Percentiles rank a stretch among this genome's conserved stretches.
phyloP scores from a whole-genome alignment of 2,113 vertebrate species.

The Mionectes macconnelli region DNA sequence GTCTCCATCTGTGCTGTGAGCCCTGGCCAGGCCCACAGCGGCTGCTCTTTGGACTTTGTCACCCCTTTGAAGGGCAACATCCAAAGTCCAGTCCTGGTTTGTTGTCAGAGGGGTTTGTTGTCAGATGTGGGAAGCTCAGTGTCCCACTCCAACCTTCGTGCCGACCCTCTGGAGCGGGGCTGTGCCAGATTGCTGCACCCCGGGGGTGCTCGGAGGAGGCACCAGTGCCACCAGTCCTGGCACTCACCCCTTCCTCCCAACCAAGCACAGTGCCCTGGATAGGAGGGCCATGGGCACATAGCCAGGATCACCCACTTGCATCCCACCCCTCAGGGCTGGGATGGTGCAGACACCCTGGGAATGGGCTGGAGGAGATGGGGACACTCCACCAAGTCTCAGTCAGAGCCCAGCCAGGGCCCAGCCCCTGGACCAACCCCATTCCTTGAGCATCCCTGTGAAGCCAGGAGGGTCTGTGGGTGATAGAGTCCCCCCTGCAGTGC shows the following conservation, averaged over 20 bases:
- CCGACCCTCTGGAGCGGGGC: background rate
- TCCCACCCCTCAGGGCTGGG: background rate
- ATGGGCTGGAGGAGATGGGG: background rate
- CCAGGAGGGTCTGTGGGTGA: background rate
- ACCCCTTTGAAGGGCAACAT: background rate
- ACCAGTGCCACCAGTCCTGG: background rate
- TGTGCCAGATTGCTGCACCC: background rate
- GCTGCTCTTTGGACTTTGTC: background rate
- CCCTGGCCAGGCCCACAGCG: background rate
- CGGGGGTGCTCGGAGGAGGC: rapidly evolving
- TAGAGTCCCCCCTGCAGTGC: too few species aligned
- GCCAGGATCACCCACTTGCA: background rate
- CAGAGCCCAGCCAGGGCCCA: background rate
- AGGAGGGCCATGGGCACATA: too few species aligned
- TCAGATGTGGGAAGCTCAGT: background rate
- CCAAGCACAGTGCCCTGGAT: background rate
- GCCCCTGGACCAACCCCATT: background rate
- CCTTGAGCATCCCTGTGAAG: background rate
- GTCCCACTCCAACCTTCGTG: background rate
- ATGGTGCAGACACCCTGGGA: background rate
- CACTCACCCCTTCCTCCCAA: background rate
- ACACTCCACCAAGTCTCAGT: background rate
- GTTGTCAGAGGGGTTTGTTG: background rate
- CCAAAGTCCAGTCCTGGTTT: background rate
- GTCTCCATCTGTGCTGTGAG: rapidly evolving